Conservation (phyloP, 1,140 invertebrate species). For the Pararge aegeria region DNA sequence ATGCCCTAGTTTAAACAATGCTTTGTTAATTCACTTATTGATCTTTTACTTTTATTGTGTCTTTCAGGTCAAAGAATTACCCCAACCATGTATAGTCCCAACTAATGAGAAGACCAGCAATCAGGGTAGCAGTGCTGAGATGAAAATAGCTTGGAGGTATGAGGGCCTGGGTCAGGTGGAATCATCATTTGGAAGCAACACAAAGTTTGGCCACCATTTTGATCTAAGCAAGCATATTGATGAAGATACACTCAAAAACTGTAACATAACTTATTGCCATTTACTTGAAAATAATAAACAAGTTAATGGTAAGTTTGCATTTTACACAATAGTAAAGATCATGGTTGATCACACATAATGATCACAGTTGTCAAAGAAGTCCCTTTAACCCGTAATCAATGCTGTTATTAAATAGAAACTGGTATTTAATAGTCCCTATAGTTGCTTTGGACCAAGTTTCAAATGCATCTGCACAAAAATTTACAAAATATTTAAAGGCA, state of each 20-base stretch:
- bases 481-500: too few relatives aligned
- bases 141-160: slow-evolving; percentile 94
- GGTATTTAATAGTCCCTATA: too few relatives aligned
- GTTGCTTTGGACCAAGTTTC: too few relatives aligned
- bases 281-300: slow-evolving; percentile 29
- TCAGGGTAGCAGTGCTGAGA: slow-evolving; percentile 57
- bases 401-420: too few relatives aligned
- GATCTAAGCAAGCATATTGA: slow-evolving; percentile 89
- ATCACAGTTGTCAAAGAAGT: too few relatives aligned
- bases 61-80: slow-evolving; percentile 65
- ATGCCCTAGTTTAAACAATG: too few relatives aligned
- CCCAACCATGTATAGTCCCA: slow-evolving; percentile 56
- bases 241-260: slow-evolving; percentile 77
- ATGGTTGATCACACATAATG: too few relatives aligned
- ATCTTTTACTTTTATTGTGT: slow-evolving; percentile 14
- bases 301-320: slow-evolving; percentile 37
- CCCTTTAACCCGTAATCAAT: too few relatives aligned
- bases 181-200: slow-evolving; percentile 73
- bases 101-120: slow-evolving; percentile 42
- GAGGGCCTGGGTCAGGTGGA: slow-evolving; percentile 86
- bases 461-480: too few relatives aligned
- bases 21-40: background rate
- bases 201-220: slow-evolving; percentile 87
- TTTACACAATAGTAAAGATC: background rate
- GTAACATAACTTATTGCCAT: slow-evolving; percentile 74